Conservation (phyloP, 2,113 vertebrate species). For the Colinus virginianus region DNA sequence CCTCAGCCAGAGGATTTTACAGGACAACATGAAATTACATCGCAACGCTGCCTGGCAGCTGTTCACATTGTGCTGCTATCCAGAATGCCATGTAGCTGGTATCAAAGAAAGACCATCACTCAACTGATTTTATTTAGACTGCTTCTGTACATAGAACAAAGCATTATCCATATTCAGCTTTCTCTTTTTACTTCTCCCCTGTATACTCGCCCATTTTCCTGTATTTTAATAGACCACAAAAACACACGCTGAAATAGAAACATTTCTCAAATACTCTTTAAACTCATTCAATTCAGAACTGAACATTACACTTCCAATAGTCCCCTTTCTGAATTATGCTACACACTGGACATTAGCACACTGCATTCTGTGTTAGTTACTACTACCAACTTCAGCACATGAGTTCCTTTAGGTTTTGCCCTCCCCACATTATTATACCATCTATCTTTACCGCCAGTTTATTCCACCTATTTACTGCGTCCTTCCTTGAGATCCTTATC, state of each 20-base stretch:
- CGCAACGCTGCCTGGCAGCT: slow-evolving; percentile 34
- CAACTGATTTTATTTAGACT: slow-evolving; percentile 19
- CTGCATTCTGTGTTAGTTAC: background rate
- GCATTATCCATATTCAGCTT: background rate
- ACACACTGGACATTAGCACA: background rate
- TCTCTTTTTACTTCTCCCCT: fast-evolving
- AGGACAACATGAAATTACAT: slow-evolving; percentile 32
- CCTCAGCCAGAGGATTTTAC: slow-evolving; percentile 30
- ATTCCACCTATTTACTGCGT: background rate
- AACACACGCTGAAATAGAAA: background rate
- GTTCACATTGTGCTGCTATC: slow-evolving; percentile 14
- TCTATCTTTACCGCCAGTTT: background rate
- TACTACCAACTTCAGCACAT: background rate
- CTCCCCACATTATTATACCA: background rate
- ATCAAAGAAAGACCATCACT: slow-evolving; percentile 19
- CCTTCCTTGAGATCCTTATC: background rate
- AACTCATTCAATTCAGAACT: background rate
- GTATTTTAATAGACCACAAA: background rate
- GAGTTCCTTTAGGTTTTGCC: background rate
- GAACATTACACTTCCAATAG: background rate
- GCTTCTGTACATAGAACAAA: slow-evolving; percentile 14
- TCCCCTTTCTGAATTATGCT: background rate
- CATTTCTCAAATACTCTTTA: background rate
- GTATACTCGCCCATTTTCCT: background rate
- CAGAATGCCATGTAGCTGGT: slow-evolving; percentile 7